Evolutionary conservation across 2,888 invertebrate genomes (phyloP), one percentile per base, ranked within the genome.

Genomic region (Eristalis arbustorum): DNA sequence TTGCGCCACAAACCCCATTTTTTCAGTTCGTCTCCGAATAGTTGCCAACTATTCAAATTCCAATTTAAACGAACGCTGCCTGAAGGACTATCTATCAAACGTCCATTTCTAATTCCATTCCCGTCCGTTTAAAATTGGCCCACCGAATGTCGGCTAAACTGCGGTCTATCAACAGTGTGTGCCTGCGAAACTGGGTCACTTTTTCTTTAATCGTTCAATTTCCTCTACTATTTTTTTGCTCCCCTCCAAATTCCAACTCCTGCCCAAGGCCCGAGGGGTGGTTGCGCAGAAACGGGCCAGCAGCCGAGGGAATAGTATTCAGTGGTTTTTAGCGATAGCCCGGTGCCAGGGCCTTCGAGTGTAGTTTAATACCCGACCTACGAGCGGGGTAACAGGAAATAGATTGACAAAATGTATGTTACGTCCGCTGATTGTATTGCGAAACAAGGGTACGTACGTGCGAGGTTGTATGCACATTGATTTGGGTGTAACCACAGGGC

Each of bases 291-390:
- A 22, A 56, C 18, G 56, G 22, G 56, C 23, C 14, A 6, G 4
- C 11, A 25, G 8, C 0, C 4, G 11, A 1, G 23, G 59, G 59
- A 8, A 49, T 18, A 5, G 22, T 59, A 37, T 28, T 1, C 31
- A 61, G 64, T 80, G 63, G 59, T 63, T 80, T n/a, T 40, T 42
- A 63, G 31, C 59, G 80, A 75, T 81, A 75, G 69, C 68, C 57
- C 22, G 56, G 68, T 59, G 75, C 23, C 37, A 66, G 37, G 34
- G 40, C 40, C 68, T 68, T 6, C 13, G 68, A 68, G 34, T 13
- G 56, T 76, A 74, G 63, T 80, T 80, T 69, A 69, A 80, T 74
- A 18, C 74, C 14, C 22, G 68, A 63, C 57, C 74, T 69, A 69
- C 64, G 23, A 57, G 28, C 59, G 64, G 11, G 34, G n/a, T 56